Percentiles rank a stretch among this genome's conserved stretches.
Evolutionary conservation across 1,140 invertebrate species (phyloP).

Genomic region (Drosophila persimilis): DNA sequence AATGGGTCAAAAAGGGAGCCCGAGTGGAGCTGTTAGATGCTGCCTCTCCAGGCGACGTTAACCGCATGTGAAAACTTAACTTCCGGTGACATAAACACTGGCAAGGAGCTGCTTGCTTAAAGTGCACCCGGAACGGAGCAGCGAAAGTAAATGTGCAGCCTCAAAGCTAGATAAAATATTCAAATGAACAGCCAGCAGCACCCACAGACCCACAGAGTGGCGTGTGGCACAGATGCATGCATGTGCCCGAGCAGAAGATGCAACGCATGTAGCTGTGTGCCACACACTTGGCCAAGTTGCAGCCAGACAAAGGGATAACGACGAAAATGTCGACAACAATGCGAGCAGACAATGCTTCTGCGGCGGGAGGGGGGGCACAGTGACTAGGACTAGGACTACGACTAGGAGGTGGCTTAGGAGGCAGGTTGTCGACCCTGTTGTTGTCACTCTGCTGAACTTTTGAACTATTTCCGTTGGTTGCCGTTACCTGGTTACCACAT

Average conservation of each 20-base stretch:
- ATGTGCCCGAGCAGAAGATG: slow-evolving; percentile 34
- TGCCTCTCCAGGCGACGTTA: slow-evolving; percentile 66
- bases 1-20: slow-evolving; percentile 64
- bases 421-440: slow-evolving; percentile 62
- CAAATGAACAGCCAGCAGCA: slow-evolving; percentile 68
- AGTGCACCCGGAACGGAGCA: slow-evolving; percentile 59
- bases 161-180: slow-evolving; percentile 75
- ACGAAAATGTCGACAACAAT: slow-evolving; percentile 77
- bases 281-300: slow-evolving; percentile 52
- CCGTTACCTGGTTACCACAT: slow-evolving; percentile 35
- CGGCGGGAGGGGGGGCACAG: slow-evolving; percentile 7
- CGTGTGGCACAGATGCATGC: slow-evolving; percentile 7
- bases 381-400: background rate
- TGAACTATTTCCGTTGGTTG: slow-evolving; percentile 67
- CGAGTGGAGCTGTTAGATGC: slow-evolving; percentile 20
- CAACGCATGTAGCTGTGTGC: slow-evolving; percentile 19
- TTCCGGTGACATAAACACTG: slow-evolving; percentile 80
- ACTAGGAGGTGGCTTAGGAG: background rate
- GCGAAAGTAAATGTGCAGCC: slow-evolving; percentile 69
- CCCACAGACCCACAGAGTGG: slow-evolving; percentile 15
- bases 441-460: slow-evolving; percentile 62
- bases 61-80: slow-evolving; percentile 81
- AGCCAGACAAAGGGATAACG: slow-evolving; percentile 55
- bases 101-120: slow-evolving; percentile 74
- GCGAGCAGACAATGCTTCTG: slow-evolving; percentile 38